Percentiles rank a stretch among this genome's conserved stretches.
phyloP scores from a whole-genome alignment of 2,797 vertebrate genomes.

The Leucoraja ocellata region DNA sequence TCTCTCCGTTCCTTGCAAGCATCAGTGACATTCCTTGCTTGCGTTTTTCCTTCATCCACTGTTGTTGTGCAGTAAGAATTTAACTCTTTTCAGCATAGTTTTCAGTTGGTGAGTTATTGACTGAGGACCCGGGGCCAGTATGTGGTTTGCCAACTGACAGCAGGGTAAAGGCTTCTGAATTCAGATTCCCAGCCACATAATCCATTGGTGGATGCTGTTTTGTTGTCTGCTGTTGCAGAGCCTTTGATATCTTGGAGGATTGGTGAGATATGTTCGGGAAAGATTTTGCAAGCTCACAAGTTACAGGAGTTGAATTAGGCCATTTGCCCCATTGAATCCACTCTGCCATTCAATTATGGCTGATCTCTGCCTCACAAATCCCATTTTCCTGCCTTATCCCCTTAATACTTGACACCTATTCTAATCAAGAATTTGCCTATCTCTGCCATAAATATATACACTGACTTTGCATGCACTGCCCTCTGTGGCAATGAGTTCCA shows the following conservation, averaged over 20 bases:
- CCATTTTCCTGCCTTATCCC: too few relatives aligned
- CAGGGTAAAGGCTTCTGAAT: constrained; percentile 38
- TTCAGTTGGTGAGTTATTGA: constrained; percentile 55
- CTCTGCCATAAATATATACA: too few relatives aligned
- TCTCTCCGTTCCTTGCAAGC: constrained; percentile 51
- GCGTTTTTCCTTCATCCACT: constrained; percentile 41
- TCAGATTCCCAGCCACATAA: background rate
- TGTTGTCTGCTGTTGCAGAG: background rate
- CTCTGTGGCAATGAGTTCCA: too few relatives aligned
- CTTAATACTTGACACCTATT: too few relatives aligned
- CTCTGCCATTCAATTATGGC: too few relatives aligned
- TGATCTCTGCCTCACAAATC: too few relatives aligned
- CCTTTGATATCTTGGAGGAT: background rate
- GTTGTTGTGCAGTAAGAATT: constrained; percentile 40
- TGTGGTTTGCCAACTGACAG: constrained; percentile 41
- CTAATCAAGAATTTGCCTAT: too few relatives aligned
- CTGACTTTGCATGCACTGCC: too few relatives aligned
- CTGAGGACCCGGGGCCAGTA: background rate
- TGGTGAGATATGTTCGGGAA: background rate
- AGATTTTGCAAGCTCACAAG: background rate
- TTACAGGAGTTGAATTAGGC: too few relatives aligned
- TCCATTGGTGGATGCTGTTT: background rate
- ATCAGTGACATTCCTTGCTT: constrained; percentile 46
- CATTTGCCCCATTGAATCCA: too few relatives aligned
- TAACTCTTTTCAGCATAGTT: constrained; percentile 43